phyloP scores from a whole-genome alignment of 2,888 invertebrate genomes.

The Pomacea canaliculata region DNA sequence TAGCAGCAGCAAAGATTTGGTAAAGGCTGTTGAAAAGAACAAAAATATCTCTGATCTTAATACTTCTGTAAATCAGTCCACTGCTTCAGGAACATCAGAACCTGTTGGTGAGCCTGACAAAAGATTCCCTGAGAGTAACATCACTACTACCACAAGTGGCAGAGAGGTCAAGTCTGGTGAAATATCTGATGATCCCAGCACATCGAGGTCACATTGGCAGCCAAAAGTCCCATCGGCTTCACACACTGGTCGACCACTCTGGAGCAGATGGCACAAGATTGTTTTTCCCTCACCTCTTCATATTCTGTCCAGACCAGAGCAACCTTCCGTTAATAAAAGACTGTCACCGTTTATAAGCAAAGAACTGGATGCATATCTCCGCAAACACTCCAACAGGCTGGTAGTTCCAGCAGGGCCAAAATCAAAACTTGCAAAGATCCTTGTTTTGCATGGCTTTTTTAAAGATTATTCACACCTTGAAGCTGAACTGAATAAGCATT shows the following conservation, averaged over 20 bases:
- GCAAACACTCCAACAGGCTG: slow-evolving; percentile 25
- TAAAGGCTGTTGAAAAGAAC: no score
- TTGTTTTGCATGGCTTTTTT: slow-evolving; percentile 21
- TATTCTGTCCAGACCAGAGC: slow-evolving; percentile 20
- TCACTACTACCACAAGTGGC: no score
- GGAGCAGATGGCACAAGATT: slow-evolving; percentile 18
- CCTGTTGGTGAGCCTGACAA: no score
- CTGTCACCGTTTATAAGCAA: slow-evolving; percentile 24
- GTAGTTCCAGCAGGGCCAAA: slow-evolving; percentile 23
- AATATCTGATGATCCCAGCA: not conserved
- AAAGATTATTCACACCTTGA: slow-evolving; percentile 22
- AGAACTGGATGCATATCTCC: slow-evolving; percentile 29
- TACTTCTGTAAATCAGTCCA: no score
- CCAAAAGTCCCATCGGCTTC: not conserved
- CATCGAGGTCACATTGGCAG: not conserved
- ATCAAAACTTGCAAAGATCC: slow-evolving; percentile 23
- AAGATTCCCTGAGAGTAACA: no score
- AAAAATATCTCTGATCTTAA: no score
- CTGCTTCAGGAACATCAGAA: no score
- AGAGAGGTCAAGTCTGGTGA: no score
- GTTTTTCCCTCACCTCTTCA: slow-evolving; percentile 24
- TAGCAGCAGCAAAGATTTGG: no score
- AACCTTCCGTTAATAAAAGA: not conserved
- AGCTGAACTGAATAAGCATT: slow-evolving; percentile 7
- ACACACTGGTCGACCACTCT: not conserved